Conservation (phyloP, 1,140 invertebrate species). For the Pogonomyrmex barbatus region DNA sequence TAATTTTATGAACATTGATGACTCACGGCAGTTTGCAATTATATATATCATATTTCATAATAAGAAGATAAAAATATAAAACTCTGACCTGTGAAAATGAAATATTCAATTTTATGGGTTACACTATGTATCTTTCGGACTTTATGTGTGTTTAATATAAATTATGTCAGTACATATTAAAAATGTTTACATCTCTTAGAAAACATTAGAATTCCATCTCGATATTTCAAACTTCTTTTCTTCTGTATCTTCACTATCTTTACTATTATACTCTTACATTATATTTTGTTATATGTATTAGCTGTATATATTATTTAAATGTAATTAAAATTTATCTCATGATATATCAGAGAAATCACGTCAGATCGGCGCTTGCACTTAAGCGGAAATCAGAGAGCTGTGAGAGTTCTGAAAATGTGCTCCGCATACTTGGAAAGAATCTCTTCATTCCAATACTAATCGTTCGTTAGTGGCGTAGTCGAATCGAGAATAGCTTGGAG, state of each 20-base stretch:
- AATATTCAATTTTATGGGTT: conserved; percentile 21
- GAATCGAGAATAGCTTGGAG: conserved; percentile 10
- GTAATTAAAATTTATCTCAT: conserved; percentile 35
- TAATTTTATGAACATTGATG: not conserved
- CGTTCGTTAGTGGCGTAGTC: conserved; percentile 1
- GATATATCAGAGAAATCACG: not conserved
- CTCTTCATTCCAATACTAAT: conserved; percentile 27
- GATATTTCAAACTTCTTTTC: not conserved
- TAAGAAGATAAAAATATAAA: not conserved
- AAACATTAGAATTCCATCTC: not conserved
- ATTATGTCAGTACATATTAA: not conserved
- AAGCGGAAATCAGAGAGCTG: not conserved
- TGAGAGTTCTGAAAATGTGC: not conserved
- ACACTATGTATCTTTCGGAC: not conserved
- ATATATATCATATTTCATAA: not conserved
- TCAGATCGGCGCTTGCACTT: not conserved
- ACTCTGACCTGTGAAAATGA: conserved; percentile 27
- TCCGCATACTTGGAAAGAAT: not conserved
- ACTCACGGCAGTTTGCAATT: not conserved
- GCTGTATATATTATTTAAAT: not conserved
- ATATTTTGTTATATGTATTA: not conserved
- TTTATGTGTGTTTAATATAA: conserved; percentile 6
- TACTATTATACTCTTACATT: conserved; percentile 4
- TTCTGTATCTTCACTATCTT: not conserved
- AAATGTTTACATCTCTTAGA: not conserved